Percentiles rank a stretch among this genome's conserved stretches.
Conservation (phyloP, 2,797 vertebrate genomes). For the Onychomys leucogaster region DNA sequence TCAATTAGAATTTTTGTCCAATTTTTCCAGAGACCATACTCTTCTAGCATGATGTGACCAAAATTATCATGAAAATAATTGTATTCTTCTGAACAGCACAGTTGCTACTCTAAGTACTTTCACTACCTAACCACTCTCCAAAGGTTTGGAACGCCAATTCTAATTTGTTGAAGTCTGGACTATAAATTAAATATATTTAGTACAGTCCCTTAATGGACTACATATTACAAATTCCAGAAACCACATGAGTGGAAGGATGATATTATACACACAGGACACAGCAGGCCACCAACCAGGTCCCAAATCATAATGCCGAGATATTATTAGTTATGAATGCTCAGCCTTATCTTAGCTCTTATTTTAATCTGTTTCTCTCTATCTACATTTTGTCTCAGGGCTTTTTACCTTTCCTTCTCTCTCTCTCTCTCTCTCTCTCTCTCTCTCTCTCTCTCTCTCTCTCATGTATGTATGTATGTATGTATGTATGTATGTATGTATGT, state of each 20-base stretch:
- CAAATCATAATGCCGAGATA: not conserved
- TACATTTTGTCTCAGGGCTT: not conserved
- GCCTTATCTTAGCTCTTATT: not conserved
- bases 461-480: too few species aligned
- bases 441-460: too few species aligned
- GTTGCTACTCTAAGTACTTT: not conserved
- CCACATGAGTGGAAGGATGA: not conserved
- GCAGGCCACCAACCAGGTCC: not conserved
- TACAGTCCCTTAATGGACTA: not conserved
- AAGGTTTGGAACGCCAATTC: not conserved
- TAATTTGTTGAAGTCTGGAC: not conserved
- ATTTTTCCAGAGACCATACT: constrained; percentile 17
- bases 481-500: not conserved
- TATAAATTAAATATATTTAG: not conserved
- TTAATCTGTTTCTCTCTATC: not conserved
- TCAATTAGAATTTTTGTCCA: not conserved
- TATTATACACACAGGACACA: not conserved
- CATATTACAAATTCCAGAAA: not conserved
- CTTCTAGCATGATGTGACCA: not conserved
- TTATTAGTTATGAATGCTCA: not conserved
- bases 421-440: too few species aligned
- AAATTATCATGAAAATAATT: not conserved
- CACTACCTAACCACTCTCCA: not conserved
- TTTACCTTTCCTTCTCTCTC: not conserved
- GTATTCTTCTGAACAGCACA: not conserved